These are phyloP conservation scores for Hoplostethus atlanticus DNA, from an alignment of 2,797 vertebrate species.

Conservation along the genomic window DNA sequence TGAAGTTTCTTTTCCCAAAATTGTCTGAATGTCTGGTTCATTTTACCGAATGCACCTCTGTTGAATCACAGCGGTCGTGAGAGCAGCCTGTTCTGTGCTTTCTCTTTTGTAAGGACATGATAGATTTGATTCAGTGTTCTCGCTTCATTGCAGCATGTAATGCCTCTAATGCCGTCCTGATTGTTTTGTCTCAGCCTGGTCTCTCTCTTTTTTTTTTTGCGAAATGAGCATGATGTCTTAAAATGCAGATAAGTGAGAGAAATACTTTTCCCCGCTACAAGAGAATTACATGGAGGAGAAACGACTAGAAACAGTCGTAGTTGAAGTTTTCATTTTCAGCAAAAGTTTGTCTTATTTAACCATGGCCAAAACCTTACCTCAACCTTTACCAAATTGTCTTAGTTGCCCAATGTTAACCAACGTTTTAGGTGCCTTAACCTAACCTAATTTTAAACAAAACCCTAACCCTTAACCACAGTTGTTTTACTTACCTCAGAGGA, in stretches of 20 bases:
- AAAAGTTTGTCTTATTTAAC: neutral
- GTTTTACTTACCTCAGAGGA: too few species aligned
- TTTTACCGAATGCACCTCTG: constrained; percentile 1
- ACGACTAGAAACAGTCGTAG: neutral
- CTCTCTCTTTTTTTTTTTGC: neutral
- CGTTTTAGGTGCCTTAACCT: too few species aligned
- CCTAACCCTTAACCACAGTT: too few species aligned
- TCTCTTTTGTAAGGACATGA: neutral
- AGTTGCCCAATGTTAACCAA: too few species aligned
- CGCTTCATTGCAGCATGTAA: constrained; percentile 1
- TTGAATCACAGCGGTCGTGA: constrained; percentile 15
- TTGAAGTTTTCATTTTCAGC: neutral
- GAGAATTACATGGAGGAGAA: neutral
- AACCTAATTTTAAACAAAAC: too few species aligned
- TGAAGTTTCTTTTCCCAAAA: constrained; percentile 23
- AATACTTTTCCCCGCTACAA: neutral
- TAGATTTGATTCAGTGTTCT: neutral
- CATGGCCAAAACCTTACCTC: neutral
- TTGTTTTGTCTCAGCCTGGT: neutral
- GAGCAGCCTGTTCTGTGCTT: neutral
- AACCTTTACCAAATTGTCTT: neutral
- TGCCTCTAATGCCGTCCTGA: neutral
- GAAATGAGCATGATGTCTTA: constrained; percentile 12
- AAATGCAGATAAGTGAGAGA: constrained; percentile 1
- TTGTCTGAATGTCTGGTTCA: neutral